Conservation (phyloP, 2,797 vertebrate genomes). For the Gobio occitaniae region DNA sequence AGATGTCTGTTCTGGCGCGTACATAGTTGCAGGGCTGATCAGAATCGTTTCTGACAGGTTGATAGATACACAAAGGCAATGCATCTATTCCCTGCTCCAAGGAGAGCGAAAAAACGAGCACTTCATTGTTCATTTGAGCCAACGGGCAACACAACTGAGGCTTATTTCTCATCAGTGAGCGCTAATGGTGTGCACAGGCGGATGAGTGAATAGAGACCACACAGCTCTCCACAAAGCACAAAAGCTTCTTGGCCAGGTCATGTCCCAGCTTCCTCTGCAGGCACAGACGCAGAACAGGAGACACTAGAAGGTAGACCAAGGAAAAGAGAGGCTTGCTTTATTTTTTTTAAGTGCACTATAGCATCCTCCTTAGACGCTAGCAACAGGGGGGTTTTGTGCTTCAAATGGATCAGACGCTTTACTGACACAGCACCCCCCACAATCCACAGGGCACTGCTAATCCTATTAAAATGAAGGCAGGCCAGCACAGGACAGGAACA, state of each 20-base stretch:
- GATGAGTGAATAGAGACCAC: slow-evolving; percentile 70
- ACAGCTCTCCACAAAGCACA: slow-evolving; percentile 73
- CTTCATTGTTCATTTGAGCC: slow-evolving; percentile 43
- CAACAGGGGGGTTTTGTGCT: slow-evolving; percentile 72
- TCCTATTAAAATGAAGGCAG: slow-evolving; percentile 82
- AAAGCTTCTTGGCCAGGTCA: slow-evolving; percentile 67
- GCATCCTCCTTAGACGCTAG: slow-evolving; percentile 68
- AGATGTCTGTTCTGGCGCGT: slow-evolving; percentile 52
- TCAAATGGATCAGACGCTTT: slow-evolving; percentile 69
- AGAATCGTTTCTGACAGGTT: slow-evolving; percentile 71
- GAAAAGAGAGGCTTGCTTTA: slow-evolving; percentile 52
- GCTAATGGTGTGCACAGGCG: slow-evolving; percentile 58
- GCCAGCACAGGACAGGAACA: slow-evolving; percentile 71
- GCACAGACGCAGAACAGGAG: slow-evolving; percentile 34
- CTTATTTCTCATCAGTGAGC: slow-evolving; percentile 61
- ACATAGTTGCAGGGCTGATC: slow-evolving; percentile 53
- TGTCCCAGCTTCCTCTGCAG: slow-evolving; percentile 32
- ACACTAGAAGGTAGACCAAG: slow-evolving; percentile 14
- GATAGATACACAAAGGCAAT: slow-evolving; percentile 62
- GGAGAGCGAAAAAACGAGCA: background rate
- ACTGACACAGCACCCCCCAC: slow-evolving; percentile 72
- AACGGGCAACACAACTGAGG: slow-evolving; percentile 60
- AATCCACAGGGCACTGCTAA: slow-evolving; percentile 72
- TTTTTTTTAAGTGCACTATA: slow-evolving; percentile 64
- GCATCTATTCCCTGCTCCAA: slow-evolving; percentile 56